A percentile compares a stretch with the other conserved stretches of the same genome.
These are phyloP conservation scores for Stichodactyla mertensii DNA, from an alignment of 64 coral and sea anemone genomes.

Conservation along the genomic window DNA sequence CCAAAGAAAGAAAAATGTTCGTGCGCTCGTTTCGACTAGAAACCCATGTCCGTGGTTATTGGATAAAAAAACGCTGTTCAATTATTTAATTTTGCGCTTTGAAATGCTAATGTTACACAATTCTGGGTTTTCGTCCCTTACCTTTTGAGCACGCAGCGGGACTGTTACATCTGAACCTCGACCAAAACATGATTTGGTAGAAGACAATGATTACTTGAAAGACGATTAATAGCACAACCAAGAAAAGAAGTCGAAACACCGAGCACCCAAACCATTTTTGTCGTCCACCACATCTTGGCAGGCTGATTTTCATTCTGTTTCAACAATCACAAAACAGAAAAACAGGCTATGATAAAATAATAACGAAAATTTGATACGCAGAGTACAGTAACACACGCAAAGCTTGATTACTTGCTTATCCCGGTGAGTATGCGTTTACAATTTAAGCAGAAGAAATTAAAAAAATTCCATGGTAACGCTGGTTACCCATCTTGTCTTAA, in stretches of 20 bases:
- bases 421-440: no score
- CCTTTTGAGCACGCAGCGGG: background rate
- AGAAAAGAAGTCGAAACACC: background rate
- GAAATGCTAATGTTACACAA: no score
- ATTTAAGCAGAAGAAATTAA: no score
- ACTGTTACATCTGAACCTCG: background rate
- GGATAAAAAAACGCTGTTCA: no score
- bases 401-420: background rate
- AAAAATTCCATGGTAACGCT: no score
- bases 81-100: no score
- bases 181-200: slow-evolving; percentile 2
- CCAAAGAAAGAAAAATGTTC: no score
- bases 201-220: background rate
- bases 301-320: background rate
- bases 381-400: background rate
- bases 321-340: background rate
- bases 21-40: no score
- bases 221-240: background rate
- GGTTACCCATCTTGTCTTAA: no score
- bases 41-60: no score
- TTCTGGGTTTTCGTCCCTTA: background rate
- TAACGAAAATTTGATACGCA: background rate
- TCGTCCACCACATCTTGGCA: background rate
- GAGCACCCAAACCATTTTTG: background rate
- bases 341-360: background rate